A percentile compares a stretch with the other conserved stretches of the same genome.
Conservation (phyloP, 2,888 invertebrate genomes). For the Microctonus brassicae region DNA sequence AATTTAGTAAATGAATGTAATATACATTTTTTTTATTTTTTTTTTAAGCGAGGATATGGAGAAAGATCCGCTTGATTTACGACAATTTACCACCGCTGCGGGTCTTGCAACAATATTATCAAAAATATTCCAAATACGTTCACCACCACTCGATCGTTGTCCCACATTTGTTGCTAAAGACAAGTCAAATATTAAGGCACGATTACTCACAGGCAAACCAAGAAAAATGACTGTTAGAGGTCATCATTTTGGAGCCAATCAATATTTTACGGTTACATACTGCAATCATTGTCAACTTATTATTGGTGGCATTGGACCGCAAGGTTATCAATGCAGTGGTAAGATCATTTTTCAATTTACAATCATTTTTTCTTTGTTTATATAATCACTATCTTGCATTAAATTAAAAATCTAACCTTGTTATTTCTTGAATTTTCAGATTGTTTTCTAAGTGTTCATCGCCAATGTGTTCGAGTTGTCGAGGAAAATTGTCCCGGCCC, state of each 20-base stretch:
- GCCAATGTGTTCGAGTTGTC: conserved; percentile 82
- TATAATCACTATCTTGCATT: not conserved
- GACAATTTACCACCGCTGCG: conserved; percentile 80
- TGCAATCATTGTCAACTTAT: conserved; percentile 94
- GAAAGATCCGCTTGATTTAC: conserved; percentile 74
- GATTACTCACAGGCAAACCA: conserved; percentile 76
- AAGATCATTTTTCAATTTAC: conserved; percentile 56
- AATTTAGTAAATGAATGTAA: not conserved
- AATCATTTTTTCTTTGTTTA: not conserved
- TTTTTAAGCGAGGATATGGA: conserved; percentile 76
- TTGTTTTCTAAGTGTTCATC: conserved; percentile 90
- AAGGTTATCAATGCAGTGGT: conserved; percentile 97
- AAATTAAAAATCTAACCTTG: not conserved
- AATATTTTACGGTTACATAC: conserved; percentile 89
- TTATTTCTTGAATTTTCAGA: conserved; percentile 71
- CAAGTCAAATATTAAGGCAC: conserved; percentile 79
- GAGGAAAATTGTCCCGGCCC: conserved; percentile 88
- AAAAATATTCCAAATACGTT: conserved; percentile 81
- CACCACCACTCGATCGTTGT: conserved; percentile 78
- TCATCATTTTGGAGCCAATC: conserved; percentile 90
- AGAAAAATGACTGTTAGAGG: conserved; percentile 85
- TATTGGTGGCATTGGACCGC: conserved; percentile 96
- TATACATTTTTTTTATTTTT: no score
- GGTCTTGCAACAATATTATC: conserved; percentile 85
- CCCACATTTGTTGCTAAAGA: conserved; percentile 90